phyloP scores from a whole-genome alignment of 37 sponge, comb jelly and placozoan species.

The Chondrilla cf. caribensis region DNA sequence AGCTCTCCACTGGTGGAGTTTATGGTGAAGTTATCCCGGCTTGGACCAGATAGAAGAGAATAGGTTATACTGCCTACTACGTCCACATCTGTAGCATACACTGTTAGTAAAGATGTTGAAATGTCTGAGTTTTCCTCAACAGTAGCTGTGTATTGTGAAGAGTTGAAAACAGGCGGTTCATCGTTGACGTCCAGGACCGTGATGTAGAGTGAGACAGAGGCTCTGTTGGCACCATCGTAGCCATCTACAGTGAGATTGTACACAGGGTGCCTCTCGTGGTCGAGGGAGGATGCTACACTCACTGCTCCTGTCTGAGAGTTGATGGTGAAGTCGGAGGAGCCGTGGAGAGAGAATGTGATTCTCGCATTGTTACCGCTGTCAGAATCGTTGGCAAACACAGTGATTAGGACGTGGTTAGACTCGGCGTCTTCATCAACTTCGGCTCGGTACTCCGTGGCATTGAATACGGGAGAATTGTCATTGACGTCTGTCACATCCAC shows the following conservation, averaged over 20 bases:
- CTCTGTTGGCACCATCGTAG: not conserved
- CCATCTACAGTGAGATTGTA: conserved; percentile 23
- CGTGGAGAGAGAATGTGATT: conserved; percentile 38
- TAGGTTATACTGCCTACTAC: conserved; percentile 39
- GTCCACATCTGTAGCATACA: conserved; percentile 54
- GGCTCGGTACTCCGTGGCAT: conserved; percentile 24
- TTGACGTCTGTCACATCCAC: conserved; percentile 68
- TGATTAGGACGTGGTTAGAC: conserved; percentile 15
- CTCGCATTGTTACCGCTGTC: conserved; percentile 53
- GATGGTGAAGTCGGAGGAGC: conserved; percentile 35
- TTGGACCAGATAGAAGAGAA: conserved; percentile 18
- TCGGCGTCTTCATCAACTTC: conserved; percentile 41
- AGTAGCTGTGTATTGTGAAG: not conserved
- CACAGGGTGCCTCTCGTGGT: conserved; percentile 11
- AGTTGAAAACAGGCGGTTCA: conserved; percentile 38
- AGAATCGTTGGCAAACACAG: conserved; percentile 50
- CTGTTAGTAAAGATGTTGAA: conserved; percentile 19
- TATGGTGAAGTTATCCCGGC: conserved; percentile 24
- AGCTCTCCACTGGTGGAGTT: conserved; percentile 51
- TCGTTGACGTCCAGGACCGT: conserved; percentile 58
- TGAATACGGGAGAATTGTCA: conserved; percentile 60
- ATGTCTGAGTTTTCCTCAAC: conserved; percentile 40
- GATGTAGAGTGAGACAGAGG: not conserved
- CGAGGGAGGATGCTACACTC: not conserved
- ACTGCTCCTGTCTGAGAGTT: conserved; percentile 26